A percentile compares a stretch with the other conserved stretches of the same genome.
These are phyloP conservation scores for Pithys albifrons DNA, from an alignment of 2,113 vertebrate genomes.

Conservation along the genomic window DNA sequence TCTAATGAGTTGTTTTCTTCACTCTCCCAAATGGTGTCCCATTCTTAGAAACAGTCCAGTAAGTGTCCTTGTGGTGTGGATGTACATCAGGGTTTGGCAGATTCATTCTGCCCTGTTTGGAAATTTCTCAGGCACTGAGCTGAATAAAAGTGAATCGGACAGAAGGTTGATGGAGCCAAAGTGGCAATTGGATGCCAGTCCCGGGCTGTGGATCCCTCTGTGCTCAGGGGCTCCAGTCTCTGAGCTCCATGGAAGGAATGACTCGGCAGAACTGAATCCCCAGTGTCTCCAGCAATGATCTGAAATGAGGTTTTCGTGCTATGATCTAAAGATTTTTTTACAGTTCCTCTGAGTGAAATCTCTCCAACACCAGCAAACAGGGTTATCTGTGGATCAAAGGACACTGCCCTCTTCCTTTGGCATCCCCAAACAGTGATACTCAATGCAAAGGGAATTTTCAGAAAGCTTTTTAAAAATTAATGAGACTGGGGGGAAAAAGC, in stretches of 20 bases:
- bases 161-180: not conserved
- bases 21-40: not conserved
- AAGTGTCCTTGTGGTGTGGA: not conserved
- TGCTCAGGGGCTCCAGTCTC: not conserved
- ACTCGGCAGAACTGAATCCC: not conserved
- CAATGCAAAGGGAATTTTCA: not conserved
- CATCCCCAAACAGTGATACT: not conserved
- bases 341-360: not conserved
- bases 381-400: not conserved
- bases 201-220: not conserved
- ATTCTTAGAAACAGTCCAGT: not conserved
- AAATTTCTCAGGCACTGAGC: not conserved
- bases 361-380: not conserved
- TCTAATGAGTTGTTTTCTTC: slow-evolving; percentile 34
- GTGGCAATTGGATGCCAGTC: not conserved
- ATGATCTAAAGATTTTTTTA: not conserved
- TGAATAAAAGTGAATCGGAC: not conserved
- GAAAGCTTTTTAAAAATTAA: not conserved
- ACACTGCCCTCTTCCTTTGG: not conserved
- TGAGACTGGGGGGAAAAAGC: rapidly evolving
- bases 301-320: not conserved
- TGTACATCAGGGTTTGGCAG: not conserved
- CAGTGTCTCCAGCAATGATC: not conserved
- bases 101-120: not conserved
- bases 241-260: not conserved